Percentiles rank a stretch among this genome's conserved stretches.
phyloP scores from a whole-genome alignment of 2,888 invertebrate genomes.

The Xanthia icteritia region DNA sequence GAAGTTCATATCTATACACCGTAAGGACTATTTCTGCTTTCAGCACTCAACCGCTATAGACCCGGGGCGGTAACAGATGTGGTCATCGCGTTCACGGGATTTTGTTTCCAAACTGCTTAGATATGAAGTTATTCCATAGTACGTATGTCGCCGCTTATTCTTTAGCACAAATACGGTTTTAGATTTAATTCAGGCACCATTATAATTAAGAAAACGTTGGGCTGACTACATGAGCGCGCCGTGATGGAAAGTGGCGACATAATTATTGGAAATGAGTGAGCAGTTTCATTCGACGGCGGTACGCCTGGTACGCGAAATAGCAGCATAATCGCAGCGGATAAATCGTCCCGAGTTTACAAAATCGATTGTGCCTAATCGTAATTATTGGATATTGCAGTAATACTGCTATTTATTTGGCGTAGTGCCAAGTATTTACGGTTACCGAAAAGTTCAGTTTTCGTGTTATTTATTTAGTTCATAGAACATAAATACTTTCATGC shows the following conservation, averaged over 20 bases:
- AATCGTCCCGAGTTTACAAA: background rate
- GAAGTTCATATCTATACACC: no score
- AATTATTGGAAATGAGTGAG: constrained; percentile 33
- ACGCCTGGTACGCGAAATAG: background rate
- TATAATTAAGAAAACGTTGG: background rate
- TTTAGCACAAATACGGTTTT: background rate
- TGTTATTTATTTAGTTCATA: background rate
- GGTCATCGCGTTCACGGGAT: no score
- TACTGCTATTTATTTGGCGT: background rate
- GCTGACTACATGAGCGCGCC: background rate
- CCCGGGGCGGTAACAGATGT: no score
- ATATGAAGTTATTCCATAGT: no score
- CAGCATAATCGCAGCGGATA: background rate
- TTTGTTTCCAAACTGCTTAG: no score
- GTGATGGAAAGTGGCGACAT: background rate
- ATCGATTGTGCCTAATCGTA: constrained; percentile 17
- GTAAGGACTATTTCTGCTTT: no score
- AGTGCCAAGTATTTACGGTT: constrained; percentile 13
- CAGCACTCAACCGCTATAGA: no score
- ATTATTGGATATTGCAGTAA: background rate
- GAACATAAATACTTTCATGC: background rate
- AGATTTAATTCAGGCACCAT: background rate
- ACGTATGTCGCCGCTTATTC: background rate
- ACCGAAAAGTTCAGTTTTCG: background rate
- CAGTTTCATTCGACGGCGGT: constrained; percentile 5